These are phyloP conservation scores for Drosophila phalerata DNA, from an alignment of 2,888 invertebrate species.

Conservation along the genomic window DNA sequence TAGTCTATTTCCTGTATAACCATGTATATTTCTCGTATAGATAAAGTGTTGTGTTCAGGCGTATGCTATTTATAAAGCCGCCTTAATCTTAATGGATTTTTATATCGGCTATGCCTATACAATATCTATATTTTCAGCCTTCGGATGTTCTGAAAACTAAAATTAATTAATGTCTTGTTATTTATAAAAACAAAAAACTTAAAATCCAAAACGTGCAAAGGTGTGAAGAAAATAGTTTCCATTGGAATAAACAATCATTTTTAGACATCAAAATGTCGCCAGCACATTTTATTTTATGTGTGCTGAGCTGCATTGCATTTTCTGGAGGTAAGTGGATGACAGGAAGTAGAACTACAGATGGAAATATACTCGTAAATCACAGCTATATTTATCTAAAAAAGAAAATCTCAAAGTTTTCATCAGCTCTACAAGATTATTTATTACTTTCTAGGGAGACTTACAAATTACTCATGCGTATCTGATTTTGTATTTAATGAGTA, in stretches of 20 bases:
- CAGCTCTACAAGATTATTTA: not conserved
- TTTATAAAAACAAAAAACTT: conserved; percentile 45
- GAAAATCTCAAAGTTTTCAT: not conserved
- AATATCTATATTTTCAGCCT: conserved; percentile 63
- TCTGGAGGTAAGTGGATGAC: conserved; percentile 59
- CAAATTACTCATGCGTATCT: not conserved
- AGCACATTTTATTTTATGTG: conserved; percentile 63
- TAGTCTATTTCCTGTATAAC: conserved; percentile 11
- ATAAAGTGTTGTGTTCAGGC: conserved; percentile 37
- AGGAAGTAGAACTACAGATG: not conserved
- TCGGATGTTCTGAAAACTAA: conserved; percentile 42
- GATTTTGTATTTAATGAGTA: conserved; percentile 4
- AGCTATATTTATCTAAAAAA: not conserved
- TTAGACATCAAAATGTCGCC: conserved; percentile 61
- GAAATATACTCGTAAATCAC: not conserved
- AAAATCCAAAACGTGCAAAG: conserved; percentile 38
- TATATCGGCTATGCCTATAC: conserved; percentile 43
- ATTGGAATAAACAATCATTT: conserved; percentile 31
- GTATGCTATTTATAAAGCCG: conserved; percentile 67
- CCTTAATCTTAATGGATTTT: conserved; percentile 71
- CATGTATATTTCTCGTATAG: conserved; percentile 29
- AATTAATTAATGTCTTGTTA: conserved; percentile 58
- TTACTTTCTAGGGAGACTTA: not conserved
- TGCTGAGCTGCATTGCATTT: conserved; percentile 65
- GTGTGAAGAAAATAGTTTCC: conserved; percentile 46